A percentile compares a stretch with the other conserved stretches of the same genome.
Conservation (phyloP, 2,888 invertebrate species). For the Nyleta sp. region DNA sequence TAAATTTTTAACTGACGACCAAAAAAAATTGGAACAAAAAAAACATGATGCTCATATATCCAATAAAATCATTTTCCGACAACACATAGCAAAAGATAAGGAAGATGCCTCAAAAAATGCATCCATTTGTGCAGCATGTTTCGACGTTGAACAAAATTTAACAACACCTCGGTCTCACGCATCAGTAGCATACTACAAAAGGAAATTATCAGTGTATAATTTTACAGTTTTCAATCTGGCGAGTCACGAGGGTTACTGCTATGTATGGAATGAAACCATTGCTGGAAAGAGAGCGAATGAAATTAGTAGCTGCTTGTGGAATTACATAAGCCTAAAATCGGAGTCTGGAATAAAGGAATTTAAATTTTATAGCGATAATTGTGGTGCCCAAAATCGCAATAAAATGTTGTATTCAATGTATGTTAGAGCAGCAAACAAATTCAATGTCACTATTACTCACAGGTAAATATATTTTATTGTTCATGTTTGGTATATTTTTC, state of each 20-base stretch:
- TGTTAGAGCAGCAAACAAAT: neutral
- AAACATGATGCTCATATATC: neutral
- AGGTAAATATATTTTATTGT: too few species aligned
- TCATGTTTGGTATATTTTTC: too few species aligned
- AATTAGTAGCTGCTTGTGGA: constrained; percentile 54
- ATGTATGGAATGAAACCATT: constrained; percentile 61
- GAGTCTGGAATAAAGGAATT: constrained; percentile 8
- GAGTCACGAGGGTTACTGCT: constrained; percentile 37
- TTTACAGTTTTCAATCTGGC: constrained; percentile 36
- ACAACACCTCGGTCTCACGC: constrained; percentile 1
- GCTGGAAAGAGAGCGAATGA: constrained; percentile 55
- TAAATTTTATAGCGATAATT: constrained; percentile 14
- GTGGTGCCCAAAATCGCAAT: constrained; percentile 21
- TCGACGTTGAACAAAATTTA: constrained; percentile 7
- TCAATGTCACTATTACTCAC: too few species aligned
- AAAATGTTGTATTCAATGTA: constrained; percentile 31
- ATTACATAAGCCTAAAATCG: constrained; percentile 5
- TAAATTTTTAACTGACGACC: neutral
- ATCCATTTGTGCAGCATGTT: neutral
- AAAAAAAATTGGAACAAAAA: neutral
- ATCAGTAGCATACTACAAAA: constrained; percentile 20
- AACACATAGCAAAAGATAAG: neutral
- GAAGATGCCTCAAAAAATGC: neutral
- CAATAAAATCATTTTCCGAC: neutral
- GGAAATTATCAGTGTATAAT: constrained; percentile 38